phyloP scores from a whole-genome alignment of 2,888 invertebrate species.

The Himalopsyche japonica region DNA sequence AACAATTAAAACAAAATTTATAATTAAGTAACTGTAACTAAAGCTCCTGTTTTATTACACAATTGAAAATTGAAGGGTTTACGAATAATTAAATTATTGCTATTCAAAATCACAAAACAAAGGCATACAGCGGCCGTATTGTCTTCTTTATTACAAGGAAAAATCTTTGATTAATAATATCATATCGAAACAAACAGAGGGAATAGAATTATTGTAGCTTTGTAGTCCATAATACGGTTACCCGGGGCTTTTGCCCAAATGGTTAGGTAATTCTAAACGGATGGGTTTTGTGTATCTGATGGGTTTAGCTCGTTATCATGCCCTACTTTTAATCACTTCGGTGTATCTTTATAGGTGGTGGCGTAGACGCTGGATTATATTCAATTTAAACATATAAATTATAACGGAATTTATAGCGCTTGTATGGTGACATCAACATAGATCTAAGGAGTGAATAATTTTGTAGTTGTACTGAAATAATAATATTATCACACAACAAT shows the following conservation, averaged over 20 bases:
- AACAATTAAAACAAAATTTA: too few species aligned
- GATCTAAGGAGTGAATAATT: background rate
- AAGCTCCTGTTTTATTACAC: too few species aligned
- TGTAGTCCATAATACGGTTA: background rate
- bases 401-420: background rate
- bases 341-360: background rate
- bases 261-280: background rate
- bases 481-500: too few species aligned
- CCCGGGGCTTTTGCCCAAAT: background rate
- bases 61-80: too few species aligned
- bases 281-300: background rate
- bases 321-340: background rate
- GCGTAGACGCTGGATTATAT: background rate
- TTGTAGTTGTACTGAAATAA: too few species aligned
- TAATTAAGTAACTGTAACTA: too few species aligned
- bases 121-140: background rate
- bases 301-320: background rate
- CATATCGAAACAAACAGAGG: background rate
- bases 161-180: background rate
- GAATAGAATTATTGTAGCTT: background rate
- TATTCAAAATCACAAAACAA: background rate
- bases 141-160: background rate
- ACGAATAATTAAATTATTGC: too few species aligned
- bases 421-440: background rate
- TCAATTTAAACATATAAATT: background rate